These are phyloP conservation scores for Sipha flava DNA, from an alignment of 1,140 invertebrate species.

Conservation along the genomic window DNA sequence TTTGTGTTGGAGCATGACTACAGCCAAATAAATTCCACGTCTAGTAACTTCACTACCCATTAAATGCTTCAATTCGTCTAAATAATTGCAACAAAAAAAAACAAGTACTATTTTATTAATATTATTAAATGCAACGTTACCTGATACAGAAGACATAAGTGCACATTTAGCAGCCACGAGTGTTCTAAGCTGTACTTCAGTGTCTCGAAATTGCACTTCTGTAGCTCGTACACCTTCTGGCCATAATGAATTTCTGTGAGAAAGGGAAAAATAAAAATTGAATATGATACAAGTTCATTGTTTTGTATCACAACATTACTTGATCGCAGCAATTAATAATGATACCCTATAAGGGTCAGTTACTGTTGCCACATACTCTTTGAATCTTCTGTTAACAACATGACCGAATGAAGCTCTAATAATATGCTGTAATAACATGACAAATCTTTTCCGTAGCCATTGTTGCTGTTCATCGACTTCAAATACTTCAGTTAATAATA, in stretches of 20 bases:
- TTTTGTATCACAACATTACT: neutral
- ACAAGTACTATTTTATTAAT: too few relatives aligned
- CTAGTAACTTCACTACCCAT: slow-evolving; percentile 83
- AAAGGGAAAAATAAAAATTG: slow-evolving; percentile 34
- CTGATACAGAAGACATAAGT: slow-evolving; percentile 65
- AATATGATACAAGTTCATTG: neutral
- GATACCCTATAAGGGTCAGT: slow-evolving; percentile 57
- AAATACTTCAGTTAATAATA: slow-evolving; percentile 87
- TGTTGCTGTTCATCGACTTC: slow-evolving; percentile 78
- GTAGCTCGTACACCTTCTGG: slow-evolving; percentile 61
- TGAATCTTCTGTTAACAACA: slow-evolving; percentile 78
- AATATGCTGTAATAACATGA: slow-evolving; percentile 67
- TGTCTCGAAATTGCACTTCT: slow-evolving; percentile 55
- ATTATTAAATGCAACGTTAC: slow-evolving; percentile 47
- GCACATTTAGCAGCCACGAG: slow-evolving; percentile 77
- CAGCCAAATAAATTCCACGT: slow-evolving; percentile 76
- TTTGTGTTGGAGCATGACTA: slow-evolving; percentile 78
- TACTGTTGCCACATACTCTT: slow-evolving; percentile 81
- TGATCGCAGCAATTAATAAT: slow-evolving; percentile 4
- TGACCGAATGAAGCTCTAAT: slow-evolving; percentile 73
- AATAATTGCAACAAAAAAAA: too few relatives aligned
- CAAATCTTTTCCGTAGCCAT: slow-evolving; percentile 74
- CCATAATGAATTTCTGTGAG: slow-evolving; percentile 65
- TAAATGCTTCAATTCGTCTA: slow-evolving; percentile 83
- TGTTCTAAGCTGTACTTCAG: slow-evolving; percentile 66